Evolutionary conservation across 2,888 invertebrate species (phyloP).

Genomic region (Morpho helenor): DNA sequence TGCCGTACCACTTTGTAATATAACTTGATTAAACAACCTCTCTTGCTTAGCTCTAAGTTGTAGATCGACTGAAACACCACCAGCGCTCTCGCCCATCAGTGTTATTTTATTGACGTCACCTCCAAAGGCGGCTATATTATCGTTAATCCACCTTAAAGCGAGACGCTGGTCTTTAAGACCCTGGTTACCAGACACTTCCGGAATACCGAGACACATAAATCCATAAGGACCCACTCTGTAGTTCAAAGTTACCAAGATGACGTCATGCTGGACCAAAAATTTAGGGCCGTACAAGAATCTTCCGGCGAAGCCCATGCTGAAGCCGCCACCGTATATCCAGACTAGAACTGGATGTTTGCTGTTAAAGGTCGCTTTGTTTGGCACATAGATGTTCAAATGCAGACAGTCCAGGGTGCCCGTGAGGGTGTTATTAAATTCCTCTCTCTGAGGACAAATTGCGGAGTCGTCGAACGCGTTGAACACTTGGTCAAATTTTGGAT

Average conservation of each 20-base stretch:
- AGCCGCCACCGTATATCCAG: constrained; percentile 31
- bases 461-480: constrained; percentile 41
- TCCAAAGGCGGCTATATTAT: constrained; percentile 42
- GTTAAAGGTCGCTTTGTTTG: constrained; percentile 16
- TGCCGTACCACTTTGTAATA: constrained; percentile 35
- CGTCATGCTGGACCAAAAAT: constrained; percentile 29
- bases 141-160: constrained; percentile 49
- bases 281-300: constrained; percentile 27
- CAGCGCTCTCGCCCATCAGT: constrained; percentile 38
- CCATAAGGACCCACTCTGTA: constrained; percentile 51
- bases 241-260: constrained; percentile 41
- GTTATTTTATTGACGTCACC: constrained; percentile 36
- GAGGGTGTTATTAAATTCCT: constrained; percentile 30
- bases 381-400: constrained; percentile 35
- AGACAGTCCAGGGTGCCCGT: constrained; percentile 37
- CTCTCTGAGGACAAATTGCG: constrained; percentile 37
- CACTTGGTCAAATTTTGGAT: constrained; percentile 29
- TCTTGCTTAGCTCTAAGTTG: constrained; percentile 33
- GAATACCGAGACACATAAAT: constrained; percentile 46
- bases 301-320: constrained; percentile 16
- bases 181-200: constrained; percentile 46
- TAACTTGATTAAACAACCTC: constrained; percentile 33
- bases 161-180: constrained; percentile 49
- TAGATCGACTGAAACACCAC: constrained; percentile 33
- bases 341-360: constrained; percentile 28